Base-by-base conservation (phyloP, 2,888 invertebrate genomes). In the Orthosia incerta region DNA sequence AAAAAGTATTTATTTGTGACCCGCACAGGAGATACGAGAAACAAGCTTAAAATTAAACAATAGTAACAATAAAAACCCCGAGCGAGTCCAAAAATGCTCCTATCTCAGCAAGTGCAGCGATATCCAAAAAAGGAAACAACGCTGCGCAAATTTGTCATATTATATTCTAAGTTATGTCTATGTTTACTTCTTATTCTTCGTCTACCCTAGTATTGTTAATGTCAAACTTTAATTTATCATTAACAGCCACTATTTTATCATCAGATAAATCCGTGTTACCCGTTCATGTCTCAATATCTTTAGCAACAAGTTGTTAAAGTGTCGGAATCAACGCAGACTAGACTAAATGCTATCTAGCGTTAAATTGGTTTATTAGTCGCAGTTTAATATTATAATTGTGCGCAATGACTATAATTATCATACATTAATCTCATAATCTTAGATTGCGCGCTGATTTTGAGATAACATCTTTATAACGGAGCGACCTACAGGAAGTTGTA, bases 381-480 rank as follows among this genome's bases (percentile, higher is more conserved):
- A 74, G 18, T 62, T 67, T 79, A 76, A 76, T 82, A 79, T 80
- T 70, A 75, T 86, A 82, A 86, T 82, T 77, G 73, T 67, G 68
- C 15, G 60, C 64, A 83, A 80, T 78, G 68, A 72, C 80, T 83
- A 66, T 86, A 70, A 85, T 86, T 86, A 86, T 66, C 71, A 67
- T 71, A 74, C 80, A 81, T 86, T 86, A 86, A 86, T 83, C 68
- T 67, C 53, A 74, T 74, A 73, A 79, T 77, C 62, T 51, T 11
- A 71, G 74, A 84, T 76, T 74, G 71, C 48, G 45, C 67, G 74
- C 70, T 56, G 80, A 83, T 85, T 76, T 76, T 26, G 46, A 71
- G 83, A 85, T 86, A 83, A 64, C 50, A 71, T 78, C 78, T 72
- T 46, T 51, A 18, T 80, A 72, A 73, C 64, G 73, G 71, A 12